Conservation (phyloP, 2,797 vertebrate genomes). For the Tauraco hartlaubi region DNA sequence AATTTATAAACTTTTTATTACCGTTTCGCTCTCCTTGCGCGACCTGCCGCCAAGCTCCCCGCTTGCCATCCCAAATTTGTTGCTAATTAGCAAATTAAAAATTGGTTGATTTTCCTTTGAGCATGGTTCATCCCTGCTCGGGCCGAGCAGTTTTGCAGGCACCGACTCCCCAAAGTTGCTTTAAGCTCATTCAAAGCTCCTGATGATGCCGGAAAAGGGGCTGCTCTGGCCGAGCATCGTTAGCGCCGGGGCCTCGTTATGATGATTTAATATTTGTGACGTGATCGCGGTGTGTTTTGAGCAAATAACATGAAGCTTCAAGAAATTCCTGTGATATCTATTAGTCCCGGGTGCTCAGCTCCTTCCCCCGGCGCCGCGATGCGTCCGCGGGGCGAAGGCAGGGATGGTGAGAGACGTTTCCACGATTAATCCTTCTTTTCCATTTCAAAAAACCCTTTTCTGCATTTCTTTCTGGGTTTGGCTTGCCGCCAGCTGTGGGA, state of each 20-base stretch:
- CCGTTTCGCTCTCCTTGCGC: fast-evolving
- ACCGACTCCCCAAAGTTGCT: not conserved
- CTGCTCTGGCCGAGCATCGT: not conserved
- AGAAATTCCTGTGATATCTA: fast-evolving
- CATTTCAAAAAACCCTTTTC: not conserved
- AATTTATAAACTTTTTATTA: not conserved
- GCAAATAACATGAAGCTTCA: not conserved
- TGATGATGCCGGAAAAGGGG: not conserved
- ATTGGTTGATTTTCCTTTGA: not conserved
- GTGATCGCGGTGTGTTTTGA: not conserved
- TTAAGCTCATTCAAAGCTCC: not conserved
- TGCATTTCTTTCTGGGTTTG: not conserved
- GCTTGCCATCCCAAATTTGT: not conserved
- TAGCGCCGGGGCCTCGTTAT: not conserved
- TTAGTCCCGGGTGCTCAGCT: not conserved
- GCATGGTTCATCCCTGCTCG: fast-evolving
- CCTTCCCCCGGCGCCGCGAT: fast-evolving
- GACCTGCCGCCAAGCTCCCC: not conserved
- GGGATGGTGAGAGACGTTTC: not conserved
- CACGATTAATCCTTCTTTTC: not conserved
- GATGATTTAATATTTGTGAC: not conserved
- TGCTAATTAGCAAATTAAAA: not conserved
- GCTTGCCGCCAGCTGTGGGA: not conserved
- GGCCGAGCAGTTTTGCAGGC: not conserved
- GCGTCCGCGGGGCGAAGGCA: fast-evolving